phyloP scores from a whole-genome alignment of 2,113 vertebrate genomes.

The Hiodon tergisus region DNA sequence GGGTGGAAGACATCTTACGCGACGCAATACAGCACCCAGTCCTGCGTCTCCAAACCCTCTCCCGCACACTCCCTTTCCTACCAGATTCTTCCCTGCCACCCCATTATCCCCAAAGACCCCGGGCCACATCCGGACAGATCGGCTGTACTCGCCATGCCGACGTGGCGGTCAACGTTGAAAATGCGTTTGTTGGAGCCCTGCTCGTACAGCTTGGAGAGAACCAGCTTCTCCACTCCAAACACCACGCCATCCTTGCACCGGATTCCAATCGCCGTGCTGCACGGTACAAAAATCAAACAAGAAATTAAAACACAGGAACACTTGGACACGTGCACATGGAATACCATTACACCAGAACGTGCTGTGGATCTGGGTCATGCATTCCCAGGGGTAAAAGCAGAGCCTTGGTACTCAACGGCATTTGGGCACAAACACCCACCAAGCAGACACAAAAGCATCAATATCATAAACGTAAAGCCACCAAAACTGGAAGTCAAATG shows the following conservation, averaged over 20 bases:
- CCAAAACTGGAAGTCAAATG: background rate
- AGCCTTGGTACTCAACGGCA: no score
- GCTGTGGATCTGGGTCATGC: background rate
- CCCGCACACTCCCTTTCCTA: no score
- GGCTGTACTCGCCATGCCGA: slow-evolving; percentile 82
- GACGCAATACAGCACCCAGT: no score
- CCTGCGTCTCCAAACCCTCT: no score
- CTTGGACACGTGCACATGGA: no score
- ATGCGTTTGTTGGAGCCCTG: slow-evolving; percentile 96
- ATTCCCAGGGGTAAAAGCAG: background rate
- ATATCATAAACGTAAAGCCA: background rate
- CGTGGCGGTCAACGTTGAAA: slow-evolving; percentile 94
- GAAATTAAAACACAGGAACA: no score
- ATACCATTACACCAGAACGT: background rate
- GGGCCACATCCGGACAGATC: background rate
- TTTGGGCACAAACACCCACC: background rate
- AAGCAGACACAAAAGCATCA: background rate
- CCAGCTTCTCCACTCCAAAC: slow-evolving; percentile 95
- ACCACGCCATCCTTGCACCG: slow-evolving; percentile 96
- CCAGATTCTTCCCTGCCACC: no score
- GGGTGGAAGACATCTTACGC: no score
- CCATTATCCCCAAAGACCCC: no score
- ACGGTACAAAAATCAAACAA: slow-evolving; percentile 23
- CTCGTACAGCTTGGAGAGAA: slow-evolving; percentile 97
- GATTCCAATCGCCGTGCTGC: slow-evolving; percentile 91